Evolutionary conservation across 2,797 vertebrate genomes (phyloP).

Genomic region (Myotis myotis): DNA sequence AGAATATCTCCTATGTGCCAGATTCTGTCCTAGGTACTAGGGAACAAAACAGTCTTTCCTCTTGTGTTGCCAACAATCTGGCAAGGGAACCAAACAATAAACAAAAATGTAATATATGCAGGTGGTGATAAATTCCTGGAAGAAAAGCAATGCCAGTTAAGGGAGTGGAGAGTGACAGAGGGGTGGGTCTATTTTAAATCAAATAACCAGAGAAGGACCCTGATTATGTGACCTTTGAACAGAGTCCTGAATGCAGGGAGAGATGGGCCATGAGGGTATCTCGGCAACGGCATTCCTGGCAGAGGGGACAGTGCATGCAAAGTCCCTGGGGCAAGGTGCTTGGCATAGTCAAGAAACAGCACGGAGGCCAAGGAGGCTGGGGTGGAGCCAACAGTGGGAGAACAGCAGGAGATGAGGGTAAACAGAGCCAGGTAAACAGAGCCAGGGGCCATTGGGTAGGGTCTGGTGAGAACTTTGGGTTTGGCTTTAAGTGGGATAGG

Average conservation of each 20-base stretch:
- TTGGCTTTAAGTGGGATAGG: neutral
- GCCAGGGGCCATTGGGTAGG: neutral
- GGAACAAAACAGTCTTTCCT: constrained; percentile 47
- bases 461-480: neutral
- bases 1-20: neutral
- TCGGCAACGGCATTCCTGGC: neutral
- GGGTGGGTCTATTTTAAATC: neutral
- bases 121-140: neutral
- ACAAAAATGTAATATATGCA: neutral
- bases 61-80: constrained; percentile 40
- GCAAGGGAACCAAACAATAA: constrained; percentile 10
- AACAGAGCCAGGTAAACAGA: neutral
- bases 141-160: constrained; percentile 20
- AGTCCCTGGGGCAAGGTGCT: neutral
- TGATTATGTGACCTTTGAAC: neutral
- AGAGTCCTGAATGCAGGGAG: neutral
- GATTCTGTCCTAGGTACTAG: neutral
- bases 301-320: neutral
- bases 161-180: neutral
- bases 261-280: neutral
- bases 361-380: neutral
- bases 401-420: neutral
- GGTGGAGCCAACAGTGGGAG: neutral
- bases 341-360: neutral
- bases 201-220: neutral